Percentiles rank a stretch among this genome's conserved stretches.
phyloP scores from a whole-genome alignment of 1,140 invertebrate species.

The Lethrus apterus region DNA sequence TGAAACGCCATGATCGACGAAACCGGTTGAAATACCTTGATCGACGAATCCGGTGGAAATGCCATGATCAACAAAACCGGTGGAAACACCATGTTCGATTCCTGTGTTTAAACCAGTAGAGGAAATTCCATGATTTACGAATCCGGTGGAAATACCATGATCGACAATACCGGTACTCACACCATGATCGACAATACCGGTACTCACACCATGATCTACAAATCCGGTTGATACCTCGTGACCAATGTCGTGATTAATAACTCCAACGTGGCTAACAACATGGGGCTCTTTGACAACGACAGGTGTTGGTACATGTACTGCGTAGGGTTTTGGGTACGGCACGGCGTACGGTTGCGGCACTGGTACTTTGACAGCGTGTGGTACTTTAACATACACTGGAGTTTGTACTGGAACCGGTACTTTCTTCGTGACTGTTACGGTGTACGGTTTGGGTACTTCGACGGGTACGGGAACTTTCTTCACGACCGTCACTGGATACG shows the following conservation, averaged over 20 bases:
- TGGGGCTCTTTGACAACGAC: constrained; percentile 13
- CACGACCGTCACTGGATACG: constrained; percentile 30
- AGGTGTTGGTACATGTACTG: constrained; percentile 30
- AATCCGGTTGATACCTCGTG: constrained; percentile 4
- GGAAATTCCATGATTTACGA: neutral
- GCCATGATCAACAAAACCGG: neutral
- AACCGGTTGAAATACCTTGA: neutral
- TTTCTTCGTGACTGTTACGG: constrained; percentile 28
- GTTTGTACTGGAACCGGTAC: constrained; percentile 35
- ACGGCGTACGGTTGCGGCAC: constrained; percentile 31
- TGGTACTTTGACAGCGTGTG: constrained; percentile 29
- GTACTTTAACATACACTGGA: constrained; percentile 37
- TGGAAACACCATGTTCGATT: too few relatives aligned
- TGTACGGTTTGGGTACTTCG: constrained; percentile 29
- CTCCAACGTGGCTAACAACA: constrained; percentile 1
- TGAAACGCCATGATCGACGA: neutral
- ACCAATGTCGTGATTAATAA: neutral
- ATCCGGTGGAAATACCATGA: neutral
- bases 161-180: neutral
- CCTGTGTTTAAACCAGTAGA: neutral
- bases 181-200: neutral
- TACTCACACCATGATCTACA: constrained; percentile 3
- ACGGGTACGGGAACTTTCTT: constrained; percentile 34
- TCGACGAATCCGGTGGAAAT: neutral
- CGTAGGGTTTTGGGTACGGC: constrained; percentile 30